Percentiles rank a stretch among this genome's conserved stretches.
Conservation (phyloP, 2,797 vertebrate species). For the Poecilia gillii region DNA sequence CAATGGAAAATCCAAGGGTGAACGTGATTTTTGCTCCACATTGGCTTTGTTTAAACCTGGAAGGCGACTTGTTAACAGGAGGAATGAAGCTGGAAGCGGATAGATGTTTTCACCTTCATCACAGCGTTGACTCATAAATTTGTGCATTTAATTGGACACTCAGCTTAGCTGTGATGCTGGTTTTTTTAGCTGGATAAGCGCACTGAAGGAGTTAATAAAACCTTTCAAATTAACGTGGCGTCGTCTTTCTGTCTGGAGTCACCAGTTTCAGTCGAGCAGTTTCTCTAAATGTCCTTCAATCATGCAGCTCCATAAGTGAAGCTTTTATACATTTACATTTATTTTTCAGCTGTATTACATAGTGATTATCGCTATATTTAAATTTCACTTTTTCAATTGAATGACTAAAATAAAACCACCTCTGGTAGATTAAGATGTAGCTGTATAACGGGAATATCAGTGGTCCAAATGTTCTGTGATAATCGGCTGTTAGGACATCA, state of each 20-base stretch:
- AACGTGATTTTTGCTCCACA: conserved; percentile 59
- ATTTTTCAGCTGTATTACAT: neutral
- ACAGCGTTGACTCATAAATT: conserved; percentile 32
- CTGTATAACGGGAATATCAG: neutral
- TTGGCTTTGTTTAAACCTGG: conserved; percentile 52
- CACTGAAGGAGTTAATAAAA: conserved; percentile 77
- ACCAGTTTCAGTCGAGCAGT: neutral
- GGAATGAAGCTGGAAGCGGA: conserved; percentile 21
- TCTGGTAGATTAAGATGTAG: neutral
- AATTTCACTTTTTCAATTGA: neutral
- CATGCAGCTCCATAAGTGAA: too few species aligned
- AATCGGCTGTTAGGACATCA: neutral
- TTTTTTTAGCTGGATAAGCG: conserved; percentile 60
- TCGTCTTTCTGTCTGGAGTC: conserved; percentile 38
- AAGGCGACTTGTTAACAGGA: conserved; percentile 30
- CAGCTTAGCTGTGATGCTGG: conserved; percentile 51
- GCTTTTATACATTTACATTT: neutral
- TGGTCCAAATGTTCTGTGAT: neutral
- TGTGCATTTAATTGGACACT: conserved; percentile 62
- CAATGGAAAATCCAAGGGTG: conserved; percentile 48
- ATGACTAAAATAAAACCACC: neutral
- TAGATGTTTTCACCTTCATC: neutral
- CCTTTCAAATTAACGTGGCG: conserved; percentile 38
- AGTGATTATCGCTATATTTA: neutral
- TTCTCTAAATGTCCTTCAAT: too few species aligned